Percentiles rank a stretch among this genome's conserved stretches.
Evolutionary conservation across 2,113 vertebrate genomes (phyloP).

Genomic region (Phyllostomus hastatus): DNA sequence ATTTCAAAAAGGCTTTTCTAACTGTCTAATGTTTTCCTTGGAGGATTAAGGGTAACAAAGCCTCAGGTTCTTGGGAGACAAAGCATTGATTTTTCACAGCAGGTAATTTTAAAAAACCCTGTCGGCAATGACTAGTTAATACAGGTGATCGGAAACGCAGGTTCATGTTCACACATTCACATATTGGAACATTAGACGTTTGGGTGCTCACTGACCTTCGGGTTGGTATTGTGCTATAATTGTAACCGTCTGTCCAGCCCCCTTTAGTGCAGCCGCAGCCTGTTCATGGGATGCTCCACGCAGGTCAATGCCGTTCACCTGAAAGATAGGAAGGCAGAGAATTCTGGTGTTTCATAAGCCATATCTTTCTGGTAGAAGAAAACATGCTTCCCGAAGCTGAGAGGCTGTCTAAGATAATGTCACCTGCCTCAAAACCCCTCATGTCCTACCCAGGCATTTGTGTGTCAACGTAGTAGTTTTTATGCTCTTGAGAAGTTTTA

Average conservation of each 20-base stretch:
- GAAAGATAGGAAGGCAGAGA: slow-evolving; percentile 25
- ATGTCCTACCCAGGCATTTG: neutral
- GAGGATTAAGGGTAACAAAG: slow-evolving; percentile 14
- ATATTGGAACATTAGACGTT: neutral
- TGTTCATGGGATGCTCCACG: slow-evolving; percentile 96
- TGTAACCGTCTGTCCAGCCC: slow-evolving; percentile 95
- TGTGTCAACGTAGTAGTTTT: neutral
- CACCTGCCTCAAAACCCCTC: neutral
- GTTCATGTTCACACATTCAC: neutral
- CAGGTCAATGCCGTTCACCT: slow-evolving; percentile 97
- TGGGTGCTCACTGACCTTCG: slow-evolving; percentile 87
- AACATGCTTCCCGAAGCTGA: neutral
- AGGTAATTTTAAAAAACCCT: slow-evolving; percentile 5
- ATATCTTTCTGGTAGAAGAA: neutral
- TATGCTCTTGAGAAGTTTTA: neutral
- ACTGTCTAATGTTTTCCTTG: neutral
- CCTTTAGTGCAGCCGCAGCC: slow-evolving; percentile 94
- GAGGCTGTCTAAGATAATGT: neutral
- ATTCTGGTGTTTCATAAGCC: neutral
- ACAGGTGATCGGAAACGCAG: neutral
- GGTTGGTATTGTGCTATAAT: slow-evolving; percentile 97
- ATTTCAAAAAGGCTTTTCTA: neutral
- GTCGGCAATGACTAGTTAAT: neutral
- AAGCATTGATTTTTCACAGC: slow-evolving; percentile 12
- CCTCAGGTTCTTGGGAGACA: neutral